These are phyloP conservation scores for Venustaconcha ellipsiformis DNA, from an alignment of 1,140 invertebrate species.

Conservation along the genomic window DNA sequence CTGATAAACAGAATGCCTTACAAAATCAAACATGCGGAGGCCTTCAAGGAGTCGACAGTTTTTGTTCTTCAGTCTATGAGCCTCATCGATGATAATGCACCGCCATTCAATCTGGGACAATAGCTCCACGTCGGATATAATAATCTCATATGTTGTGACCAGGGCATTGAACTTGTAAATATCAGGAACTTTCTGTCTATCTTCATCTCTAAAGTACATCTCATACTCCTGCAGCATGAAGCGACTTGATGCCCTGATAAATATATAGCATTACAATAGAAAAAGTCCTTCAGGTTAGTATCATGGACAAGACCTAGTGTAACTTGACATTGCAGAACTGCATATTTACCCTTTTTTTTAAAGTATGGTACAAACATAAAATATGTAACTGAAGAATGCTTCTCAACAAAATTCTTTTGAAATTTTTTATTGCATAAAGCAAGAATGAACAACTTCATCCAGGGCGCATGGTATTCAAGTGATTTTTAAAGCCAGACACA, in stretches of 20 bases:
- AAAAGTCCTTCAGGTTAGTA: no score
- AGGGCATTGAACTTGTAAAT: conserved; percentile 95
- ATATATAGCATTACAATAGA: neutral
- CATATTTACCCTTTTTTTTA: no score
- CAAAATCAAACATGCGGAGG: conserved; percentile 87
- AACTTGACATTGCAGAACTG: no score
- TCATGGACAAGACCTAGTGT: no score
- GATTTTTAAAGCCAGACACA: no score
- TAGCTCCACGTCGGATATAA: conserved; percentile 93
- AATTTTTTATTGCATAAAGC: no score
- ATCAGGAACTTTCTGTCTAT: conserved; percentile 88
- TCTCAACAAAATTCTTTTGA: no score
- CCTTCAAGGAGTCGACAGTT: conserved; percentile 99
- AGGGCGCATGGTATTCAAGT: no score
- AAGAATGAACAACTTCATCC: no score
- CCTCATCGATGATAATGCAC: conserved; percentile 98
- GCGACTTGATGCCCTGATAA: conserved; percentile 81
- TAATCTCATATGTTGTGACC: conserved; percentile 99
- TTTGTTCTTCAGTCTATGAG: conserved; percentile 98
- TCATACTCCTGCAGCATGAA: conserved; percentile 99
- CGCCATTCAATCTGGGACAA: conserved; percentile 95
- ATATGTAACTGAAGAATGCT: no score
- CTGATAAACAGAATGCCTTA: conserved; percentile 45
- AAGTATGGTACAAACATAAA: no score
- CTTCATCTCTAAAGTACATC: conserved; percentile 95